These are phyloP conservation scores for Microcebus murinus DNA, from an alignment of 2,113 vertebrate species.

Conservation along the genomic window DNA sequence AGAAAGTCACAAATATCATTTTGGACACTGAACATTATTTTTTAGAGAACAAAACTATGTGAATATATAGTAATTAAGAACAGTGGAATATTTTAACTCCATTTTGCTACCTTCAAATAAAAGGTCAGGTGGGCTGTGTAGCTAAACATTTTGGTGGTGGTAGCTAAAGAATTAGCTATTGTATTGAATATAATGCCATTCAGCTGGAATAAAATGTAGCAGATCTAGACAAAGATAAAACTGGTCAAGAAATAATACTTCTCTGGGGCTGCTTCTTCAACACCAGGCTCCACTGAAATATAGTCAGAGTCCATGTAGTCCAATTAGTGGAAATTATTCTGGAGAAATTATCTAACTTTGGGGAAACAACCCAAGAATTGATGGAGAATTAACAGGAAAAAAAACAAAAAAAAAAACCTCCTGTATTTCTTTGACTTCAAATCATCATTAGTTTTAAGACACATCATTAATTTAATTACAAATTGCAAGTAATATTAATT, in stretches of 20 bases:
- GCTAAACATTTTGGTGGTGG: background rate
- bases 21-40: background rate
- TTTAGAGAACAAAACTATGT: background rate
- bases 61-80: background rate
- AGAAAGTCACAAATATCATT: background rate
- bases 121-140: background rate
- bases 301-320: background rate
- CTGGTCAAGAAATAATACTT: background rate
- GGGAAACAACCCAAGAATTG: background rate
- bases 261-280: background rate
- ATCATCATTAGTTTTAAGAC: background rate
- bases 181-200: background rate
- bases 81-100: background rate
- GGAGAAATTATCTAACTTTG: background rate
- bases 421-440: background rate
- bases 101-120: background rate
- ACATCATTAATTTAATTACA: background rate
- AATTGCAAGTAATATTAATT: background rate
- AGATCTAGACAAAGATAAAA: background rate
- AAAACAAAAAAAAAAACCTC: background rate
- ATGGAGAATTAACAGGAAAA: background rate
- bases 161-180: background rate
- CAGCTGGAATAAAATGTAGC: background rate
- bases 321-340: background rate
- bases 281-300: background rate